Conservation (phyloP, 2,797 vertebrate species). For the Sarcophilus harrisii region DNA sequence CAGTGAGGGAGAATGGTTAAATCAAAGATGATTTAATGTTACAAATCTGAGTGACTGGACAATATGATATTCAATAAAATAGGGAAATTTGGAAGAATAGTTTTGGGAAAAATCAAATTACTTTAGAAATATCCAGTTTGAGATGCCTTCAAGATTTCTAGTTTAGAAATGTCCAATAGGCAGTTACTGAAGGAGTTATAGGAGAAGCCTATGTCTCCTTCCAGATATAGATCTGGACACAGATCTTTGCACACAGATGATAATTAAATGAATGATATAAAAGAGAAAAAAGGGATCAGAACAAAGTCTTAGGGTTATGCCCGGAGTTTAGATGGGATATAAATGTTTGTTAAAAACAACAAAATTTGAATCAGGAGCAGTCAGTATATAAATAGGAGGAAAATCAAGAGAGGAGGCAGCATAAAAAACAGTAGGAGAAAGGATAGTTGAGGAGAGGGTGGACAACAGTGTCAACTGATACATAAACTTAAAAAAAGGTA, state of each 20-base stretch:
- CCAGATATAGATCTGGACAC: background rate
- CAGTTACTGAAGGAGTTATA: background rate
- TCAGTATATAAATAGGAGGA: background rate
- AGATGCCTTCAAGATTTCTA: background rate
- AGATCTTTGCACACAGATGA: background rate
- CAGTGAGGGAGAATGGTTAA: background rate
- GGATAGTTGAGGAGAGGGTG: too few relatives aligned
- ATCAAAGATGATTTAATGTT: background rate
- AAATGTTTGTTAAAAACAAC: background rate
- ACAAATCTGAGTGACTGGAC: background rate
- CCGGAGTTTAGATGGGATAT: background rate
- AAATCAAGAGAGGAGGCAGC: background rate
- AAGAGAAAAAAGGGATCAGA: background rate
- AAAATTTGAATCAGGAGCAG: background rate
- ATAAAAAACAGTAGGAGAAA: too few relatives aligned
- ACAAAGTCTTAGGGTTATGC: background rate
- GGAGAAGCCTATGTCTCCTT: background rate
- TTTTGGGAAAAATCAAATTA: background rate
- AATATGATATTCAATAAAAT: background rate
- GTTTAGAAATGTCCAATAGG: background rate
- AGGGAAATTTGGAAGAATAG: background rate
- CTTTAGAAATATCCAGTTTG: background rate
- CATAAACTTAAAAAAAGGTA: too few relatives aligned
- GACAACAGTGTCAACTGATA: too few relatives aligned
- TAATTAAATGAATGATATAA: background rate